Evolutionary conservation across 2,888 invertebrate species (phyloP).

Genomic region (Heteropelma amictum): DNA sequence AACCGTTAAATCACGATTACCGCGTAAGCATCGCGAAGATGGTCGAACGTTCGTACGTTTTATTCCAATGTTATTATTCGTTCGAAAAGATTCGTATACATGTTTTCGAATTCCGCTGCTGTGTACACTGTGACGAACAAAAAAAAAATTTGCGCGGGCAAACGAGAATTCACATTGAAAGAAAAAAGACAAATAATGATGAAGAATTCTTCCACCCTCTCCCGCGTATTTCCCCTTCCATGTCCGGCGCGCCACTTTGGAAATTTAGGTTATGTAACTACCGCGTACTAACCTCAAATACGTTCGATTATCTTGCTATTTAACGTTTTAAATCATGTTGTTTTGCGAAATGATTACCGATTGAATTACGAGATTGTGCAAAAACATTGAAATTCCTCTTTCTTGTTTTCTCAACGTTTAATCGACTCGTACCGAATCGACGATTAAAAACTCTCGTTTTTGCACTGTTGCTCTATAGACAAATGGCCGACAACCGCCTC

Average conservation of each 20-base stretch:
- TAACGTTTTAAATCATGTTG: background rate
- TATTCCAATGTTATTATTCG: too few species aligned
- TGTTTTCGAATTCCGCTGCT: too few species aligned
- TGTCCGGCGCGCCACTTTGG: slow-evolving; percentile 52
- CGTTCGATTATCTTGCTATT: background rate
- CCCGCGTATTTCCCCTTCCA: slow-evolving; percentile 75
- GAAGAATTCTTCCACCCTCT: slow-evolving; percentile 66
- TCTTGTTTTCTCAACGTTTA: too few species aligned
- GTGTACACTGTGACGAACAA: too few species aligned
- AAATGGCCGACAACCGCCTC: slow-evolving; percentile 98
- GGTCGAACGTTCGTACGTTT: too few species aligned
- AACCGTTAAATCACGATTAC: background rate
- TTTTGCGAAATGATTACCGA: background rate
- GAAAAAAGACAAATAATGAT: background rate
- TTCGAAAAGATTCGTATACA: too few species aligned
- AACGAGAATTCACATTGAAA: background rate
- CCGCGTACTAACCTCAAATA: slow-evolving; percentile 52
- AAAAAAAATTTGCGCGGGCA: slow-evolving; percentile 19
- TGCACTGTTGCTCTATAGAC: slow-evolving; percentile 79
- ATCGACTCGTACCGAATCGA: too few species aligned
- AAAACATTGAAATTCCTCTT: too few species aligned
- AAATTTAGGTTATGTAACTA: slow-evolving; percentile 76
- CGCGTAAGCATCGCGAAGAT: too few species aligned
- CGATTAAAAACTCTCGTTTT: too few species aligned
- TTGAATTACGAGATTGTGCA: background rate